Percentiles rank a stretch among this genome's conserved stretches.
phyloP scores from a whole-genome alignment of 2,113 vertebrate genomes.

The Hassar affinis region DNA sequence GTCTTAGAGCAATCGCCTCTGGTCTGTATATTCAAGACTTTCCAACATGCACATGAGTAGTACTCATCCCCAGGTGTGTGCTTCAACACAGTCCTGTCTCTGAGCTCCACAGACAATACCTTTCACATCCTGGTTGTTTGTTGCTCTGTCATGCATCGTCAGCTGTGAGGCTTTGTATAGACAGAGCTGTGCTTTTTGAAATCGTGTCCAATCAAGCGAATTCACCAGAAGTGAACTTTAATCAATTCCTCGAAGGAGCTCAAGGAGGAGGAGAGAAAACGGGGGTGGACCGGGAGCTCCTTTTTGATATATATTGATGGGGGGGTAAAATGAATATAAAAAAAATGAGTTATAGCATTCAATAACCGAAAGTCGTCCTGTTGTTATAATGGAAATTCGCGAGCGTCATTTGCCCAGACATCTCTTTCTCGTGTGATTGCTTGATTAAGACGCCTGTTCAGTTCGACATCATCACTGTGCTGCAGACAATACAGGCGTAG shows the following conservation, averaged over 20 bases:
- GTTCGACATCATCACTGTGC: conserved; percentile 4
- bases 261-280: too few species aligned
- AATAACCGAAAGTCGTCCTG: neutral
- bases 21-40: neutral
- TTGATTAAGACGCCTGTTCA: conserved; percentile 15
- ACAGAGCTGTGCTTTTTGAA: neutral
- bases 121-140: conserved; percentile 1
- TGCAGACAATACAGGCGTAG: too few species aligned
- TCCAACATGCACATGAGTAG: neutral
- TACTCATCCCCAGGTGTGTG: neutral
- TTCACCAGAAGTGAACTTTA: neutral
- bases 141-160: neutral
- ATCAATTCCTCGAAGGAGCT: neutral
- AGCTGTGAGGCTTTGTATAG: neutral
- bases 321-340: too few species aligned
- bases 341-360: neutral
- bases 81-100: neutral
- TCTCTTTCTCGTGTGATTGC: neutral
- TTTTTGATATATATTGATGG: neutral
- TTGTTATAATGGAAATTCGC: neutral
- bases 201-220: neutral
- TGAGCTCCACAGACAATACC: neutral
- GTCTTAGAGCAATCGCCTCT: too few species aligned
- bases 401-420: conserved; percentile 19
- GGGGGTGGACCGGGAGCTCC: neutral